These are phyloP conservation scores for Notolabrus celidotus DNA, from an alignment of 2,797 vertebrate genomes.

Conservation along the genomic window DNA sequence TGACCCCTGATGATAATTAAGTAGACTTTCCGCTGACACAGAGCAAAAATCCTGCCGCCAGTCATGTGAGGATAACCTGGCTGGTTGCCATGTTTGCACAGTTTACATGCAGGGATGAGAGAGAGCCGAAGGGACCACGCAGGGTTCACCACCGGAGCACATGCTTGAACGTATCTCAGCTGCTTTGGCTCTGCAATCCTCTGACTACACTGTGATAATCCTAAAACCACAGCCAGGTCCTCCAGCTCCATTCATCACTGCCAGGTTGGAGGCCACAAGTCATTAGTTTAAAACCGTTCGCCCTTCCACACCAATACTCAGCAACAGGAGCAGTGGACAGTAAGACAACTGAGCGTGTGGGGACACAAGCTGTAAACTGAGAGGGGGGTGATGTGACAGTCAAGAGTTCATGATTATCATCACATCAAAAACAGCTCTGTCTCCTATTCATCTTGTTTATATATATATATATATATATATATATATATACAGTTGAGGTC, in stretches of 20 bases:
- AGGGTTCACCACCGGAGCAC: constrained; percentile 31
- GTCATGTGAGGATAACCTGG: constrained; percentile 39
- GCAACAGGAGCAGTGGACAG: constrained; percentile 18
- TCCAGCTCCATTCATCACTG: constrained; percentile 77
- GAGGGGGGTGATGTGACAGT: constrained; percentile 11
- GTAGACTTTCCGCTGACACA: constrained; percentile 7
- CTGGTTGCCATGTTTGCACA: constrained; percentile 17
- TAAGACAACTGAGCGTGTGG: constrained; percentile 15
- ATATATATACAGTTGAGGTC: too few species aligned
- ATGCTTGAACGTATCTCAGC: constrained; percentile 50
- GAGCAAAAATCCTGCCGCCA: background rate
- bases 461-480: too few species aligned
- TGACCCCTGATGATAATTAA: constrained; percentile 28
- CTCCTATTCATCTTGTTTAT: background rate
- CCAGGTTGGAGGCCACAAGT: constrained; percentile 53
- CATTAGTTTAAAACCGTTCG: constrained; percentile 66
- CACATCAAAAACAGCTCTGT: background rate
- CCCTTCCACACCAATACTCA: constrained; percentile 52
- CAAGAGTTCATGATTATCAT: constrained; percentile 11
- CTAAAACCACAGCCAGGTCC: constrained; percentile 54
- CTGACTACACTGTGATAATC: constrained; percentile 59
- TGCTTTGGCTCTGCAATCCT: constrained; percentile 46
- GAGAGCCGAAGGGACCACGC: constrained; percentile 5
- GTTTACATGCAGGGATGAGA: constrained; percentile 5
- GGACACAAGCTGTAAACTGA: constrained; percentile 17